These are phyloP conservation scores for Chaunax sp. DNA, from an alignment of 2,797 vertebrate species.

Conservation along the genomic window DNA sequence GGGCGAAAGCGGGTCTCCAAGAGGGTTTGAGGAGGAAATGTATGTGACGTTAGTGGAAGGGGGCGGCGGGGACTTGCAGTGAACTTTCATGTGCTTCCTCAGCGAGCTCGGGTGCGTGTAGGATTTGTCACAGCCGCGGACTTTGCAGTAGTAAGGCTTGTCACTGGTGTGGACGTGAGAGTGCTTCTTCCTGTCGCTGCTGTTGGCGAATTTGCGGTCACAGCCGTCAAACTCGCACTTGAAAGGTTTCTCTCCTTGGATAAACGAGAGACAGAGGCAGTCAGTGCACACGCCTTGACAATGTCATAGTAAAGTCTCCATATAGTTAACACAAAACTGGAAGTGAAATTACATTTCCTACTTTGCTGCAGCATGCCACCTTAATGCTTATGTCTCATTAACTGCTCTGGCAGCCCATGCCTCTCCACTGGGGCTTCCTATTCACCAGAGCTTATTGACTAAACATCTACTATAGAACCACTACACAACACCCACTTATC, in stretches of 20 bases:
- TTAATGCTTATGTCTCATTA: too few relatives aligned
- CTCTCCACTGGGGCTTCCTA: conserved; percentile 45
- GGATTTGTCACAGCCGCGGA: conserved; percentile 95
- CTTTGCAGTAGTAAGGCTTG: conserved; percentile 98
- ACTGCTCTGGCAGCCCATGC: too few relatives aligned
- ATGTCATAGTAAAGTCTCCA: too few relatives aligned
- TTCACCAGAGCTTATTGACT: too few relatives aligned
- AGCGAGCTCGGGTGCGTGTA: conserved; percentile 96
- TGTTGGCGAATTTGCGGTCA: conserved; percentile 98
- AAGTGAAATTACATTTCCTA: too few relatives aligned
- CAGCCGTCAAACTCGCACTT: conserved; percentile 99
- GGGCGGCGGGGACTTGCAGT: conserved; percentile 96
- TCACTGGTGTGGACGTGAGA: conserved; percentile 98
- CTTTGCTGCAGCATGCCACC: background rate
- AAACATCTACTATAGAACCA: background rate
- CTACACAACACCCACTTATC: conserved; percentile 55
- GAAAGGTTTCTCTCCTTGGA: conserved; percentile 97
- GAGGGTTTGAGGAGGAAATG: conserved; percentile 84
- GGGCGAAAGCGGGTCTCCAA: conserved; percentile 88
- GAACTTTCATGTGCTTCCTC: conserved; percentile 98
- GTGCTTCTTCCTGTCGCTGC: conserved; percentile 99
- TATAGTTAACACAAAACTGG: too few relatives aligned
- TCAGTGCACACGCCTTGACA: too few relatives aligned
- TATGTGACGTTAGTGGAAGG: conserved; percentile 86
- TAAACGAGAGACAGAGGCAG: conserved; percentile 48